Evolutionary conservation across 2,113 vertebrate genomes (phyloP).

Genomic region (Mungos mungo): DNA sequence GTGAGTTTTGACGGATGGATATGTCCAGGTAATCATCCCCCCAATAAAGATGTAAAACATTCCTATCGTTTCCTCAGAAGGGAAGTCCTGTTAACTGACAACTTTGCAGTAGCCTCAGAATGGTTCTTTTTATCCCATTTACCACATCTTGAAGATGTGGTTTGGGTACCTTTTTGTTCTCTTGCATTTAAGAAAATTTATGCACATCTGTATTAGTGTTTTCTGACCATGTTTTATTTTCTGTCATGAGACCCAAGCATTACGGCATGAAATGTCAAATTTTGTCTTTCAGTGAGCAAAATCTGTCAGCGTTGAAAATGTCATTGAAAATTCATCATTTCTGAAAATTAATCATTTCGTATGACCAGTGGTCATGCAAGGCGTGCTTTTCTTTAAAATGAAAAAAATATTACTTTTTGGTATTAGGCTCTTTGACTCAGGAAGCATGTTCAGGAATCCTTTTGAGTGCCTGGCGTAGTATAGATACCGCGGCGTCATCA

Average conservation of each 20-base stretch:
- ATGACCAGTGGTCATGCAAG: neutral
- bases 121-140: neutral
- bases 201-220: neutral
- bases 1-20: neutral
- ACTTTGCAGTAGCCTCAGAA: neutral
- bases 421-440: neutral
- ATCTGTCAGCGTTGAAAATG: neutral
- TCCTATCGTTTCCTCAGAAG: neutral
- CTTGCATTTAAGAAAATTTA: slow-evolving; percentile 29
- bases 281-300: slow-evolving; percentile 48
- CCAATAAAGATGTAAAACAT: neutral
- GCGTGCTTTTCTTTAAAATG: neutral
- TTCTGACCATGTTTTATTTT: slow-evolving; percentile 20
- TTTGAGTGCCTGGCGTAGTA: neutral
- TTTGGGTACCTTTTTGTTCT: neutral
- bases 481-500: neutral
- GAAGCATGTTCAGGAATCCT: neutral
- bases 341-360: neutral
- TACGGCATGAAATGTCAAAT: slow-evolving; percentile 48
- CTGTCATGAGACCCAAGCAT: slow-evolving; percentile 29
- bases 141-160: neutral
- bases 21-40: neutral
- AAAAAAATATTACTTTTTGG: neutral
- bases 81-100: neutral
- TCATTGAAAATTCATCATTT: neutral